A percentile compares a stretch with the other conserved stretches of the same genome.
These are phyloP conservation scores for Epicampocera succincta DNA, from an alignment of 2,888 invertebrate species.

Conservation along the genomic window DNA sequence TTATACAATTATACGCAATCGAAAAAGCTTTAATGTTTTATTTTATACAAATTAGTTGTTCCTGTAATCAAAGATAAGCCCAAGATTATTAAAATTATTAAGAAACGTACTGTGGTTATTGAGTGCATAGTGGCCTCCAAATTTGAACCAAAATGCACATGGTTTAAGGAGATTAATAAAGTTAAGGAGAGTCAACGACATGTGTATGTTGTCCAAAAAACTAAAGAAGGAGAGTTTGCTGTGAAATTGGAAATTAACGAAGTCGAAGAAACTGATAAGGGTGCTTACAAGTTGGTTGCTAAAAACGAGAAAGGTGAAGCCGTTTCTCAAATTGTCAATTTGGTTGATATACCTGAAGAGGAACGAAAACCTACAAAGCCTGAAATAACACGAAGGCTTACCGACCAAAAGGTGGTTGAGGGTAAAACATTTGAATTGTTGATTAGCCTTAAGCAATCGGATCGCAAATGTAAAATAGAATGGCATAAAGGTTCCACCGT, in stretches of 20 bases:
- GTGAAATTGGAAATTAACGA: conserved; percentile 95
- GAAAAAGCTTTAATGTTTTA: background rate
- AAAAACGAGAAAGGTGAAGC: conserved; percentile 97
- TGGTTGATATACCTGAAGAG: conserved; percentile 90
- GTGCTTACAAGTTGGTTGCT: conserved; percentile 93
- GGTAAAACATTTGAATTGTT: conserved; percentile 90
- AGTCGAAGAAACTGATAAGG: conserved; percentile 90
- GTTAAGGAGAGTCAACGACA: conserved; percentile 85
- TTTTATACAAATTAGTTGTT: conserved; percentile 85
- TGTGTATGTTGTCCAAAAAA: conserved; percentile 78
- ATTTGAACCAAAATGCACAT: conserved; percentile 95
- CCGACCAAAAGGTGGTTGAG: conserved; percentile 87
- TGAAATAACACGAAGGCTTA: conserved; percentile 89
- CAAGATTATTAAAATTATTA: conserved; percentile 93
- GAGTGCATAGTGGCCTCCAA: conserved; percentile 96
- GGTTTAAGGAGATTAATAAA: conserved; percentile 93
- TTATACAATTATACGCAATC: background rate
- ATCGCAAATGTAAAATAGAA: conserved; percentile 90
- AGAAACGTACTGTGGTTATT: conserved; percentile 95
- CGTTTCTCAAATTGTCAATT: conserved; percentile 92
- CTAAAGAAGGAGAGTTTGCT: conserved; percentile 91
- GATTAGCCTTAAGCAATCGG: conserved; percentile 87
- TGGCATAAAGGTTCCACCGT: conserved; percentile 93
- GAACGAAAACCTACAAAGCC: conserved; percentile 91
- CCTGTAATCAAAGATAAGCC: conserved; percentile 97